Evolutionary conservation across 1,140 invertebrate species (phyloP), one percentile per base, ranked within the genome.

Genomic region (Asbolus verrucosus): DNA sequence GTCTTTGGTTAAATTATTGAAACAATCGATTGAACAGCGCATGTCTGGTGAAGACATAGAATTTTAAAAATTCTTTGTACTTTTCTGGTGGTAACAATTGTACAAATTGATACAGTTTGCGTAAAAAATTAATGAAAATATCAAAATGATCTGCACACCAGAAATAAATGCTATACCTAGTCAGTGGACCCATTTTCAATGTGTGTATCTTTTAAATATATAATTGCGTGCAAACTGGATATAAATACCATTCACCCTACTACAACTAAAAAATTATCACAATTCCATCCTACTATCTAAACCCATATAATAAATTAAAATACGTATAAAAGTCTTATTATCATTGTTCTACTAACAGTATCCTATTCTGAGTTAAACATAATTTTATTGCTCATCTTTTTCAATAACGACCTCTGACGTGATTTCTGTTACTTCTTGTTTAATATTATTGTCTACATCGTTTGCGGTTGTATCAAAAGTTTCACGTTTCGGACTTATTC

Each of bases 361-460:
- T n/a, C n/a, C 5, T 36, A 36, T 2, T 36, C 16, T 16, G 18
- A 33, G 24, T 60, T 31, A n/a, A 15, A 31, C 16, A 18, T 24
- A 30, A 61, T 68, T 41, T 62, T 39, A 33, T 62, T 62, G 39
- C 21, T 43, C 59, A 38, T 62, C 38, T 11, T 69, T 62, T 43
- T 69, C 54, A 61, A 30, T 27, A 13, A 31, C 15, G 11, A 6
- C 31, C 1, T 69, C 36, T 21, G 54, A 30, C 19, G 59, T 41
- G 33, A 38, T 61, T 24, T 62, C 67, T 6, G 38, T 43, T 31
- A 69, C 11, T 24, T 62, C 46, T 18, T 69, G 67, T 19, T 63
- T 71, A 50, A 71, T 67, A 54, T 67, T 71, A 71, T 71, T 71
- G 63, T 67, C 63, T 36, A 46, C 31, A 46, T 67, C 54, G 27